A percentile compares a stretch with the other conserved stretches of the same genome.
Conservation (phyloP, 2,113 vertebrate genomes). For the Bostrychus sinensis region DNA sequence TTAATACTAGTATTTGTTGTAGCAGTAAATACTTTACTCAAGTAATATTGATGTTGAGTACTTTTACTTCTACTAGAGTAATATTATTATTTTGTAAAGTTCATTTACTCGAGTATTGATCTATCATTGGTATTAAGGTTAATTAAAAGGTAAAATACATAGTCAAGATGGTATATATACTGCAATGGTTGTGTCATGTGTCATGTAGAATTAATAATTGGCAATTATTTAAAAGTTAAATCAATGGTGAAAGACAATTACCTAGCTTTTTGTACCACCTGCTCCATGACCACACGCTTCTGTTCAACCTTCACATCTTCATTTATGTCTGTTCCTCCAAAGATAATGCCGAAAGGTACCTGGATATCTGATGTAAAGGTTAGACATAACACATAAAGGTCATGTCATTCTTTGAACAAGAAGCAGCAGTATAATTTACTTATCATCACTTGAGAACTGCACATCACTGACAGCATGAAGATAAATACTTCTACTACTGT, state of each 20-base stretch:
- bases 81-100: too few relatives aligned
- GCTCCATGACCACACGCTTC: conserved; percentile 86
- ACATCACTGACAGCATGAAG: neutral
- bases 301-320: conserved; percentile 87
- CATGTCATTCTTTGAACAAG: conserved; percentile 15
- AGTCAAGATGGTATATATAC: too few relatives aligned
- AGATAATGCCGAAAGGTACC: conserved; percentile 90
- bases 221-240: neutral
- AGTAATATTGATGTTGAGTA: too few relatives aligned
- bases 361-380: conserved; percentile 76
- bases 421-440: neutral
- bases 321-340: conserved; percentile 96
- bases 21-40: too few relatives aligned
- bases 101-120: too few relatives aligned
- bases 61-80: too few relatives aligned
- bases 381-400: conserved; percentile 43
- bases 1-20: too few relatives aligned
- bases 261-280: conserved; percentile 90
- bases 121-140: too few relatives aligned
- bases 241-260: conserved; percentile 60
- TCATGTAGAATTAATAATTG: conserved; percentile 13
- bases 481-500: conserved; percentile 5
- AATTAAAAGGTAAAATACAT: too few relatives aligned
- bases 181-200: too few relatives aligned
- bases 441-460: conserved; percentile 5